A percentile compares a stretch with the other conserved stretches of the same genome.
phyloP scores from a whole-genome alignment of 1,140 invertebrate genomes.

The Adoxophyes honmai region DNA sequence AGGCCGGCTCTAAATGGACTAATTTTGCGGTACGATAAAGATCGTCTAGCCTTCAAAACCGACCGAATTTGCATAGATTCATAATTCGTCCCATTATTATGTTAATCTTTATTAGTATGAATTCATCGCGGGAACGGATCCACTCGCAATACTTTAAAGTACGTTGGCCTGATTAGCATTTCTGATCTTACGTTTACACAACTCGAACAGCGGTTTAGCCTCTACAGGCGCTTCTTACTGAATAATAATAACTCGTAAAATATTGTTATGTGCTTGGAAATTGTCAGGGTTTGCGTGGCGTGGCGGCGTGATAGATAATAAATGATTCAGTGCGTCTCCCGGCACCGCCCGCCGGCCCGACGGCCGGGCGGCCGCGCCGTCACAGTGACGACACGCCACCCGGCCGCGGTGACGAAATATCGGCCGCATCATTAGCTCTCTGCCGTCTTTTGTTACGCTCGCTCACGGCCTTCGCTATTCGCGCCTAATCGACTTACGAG shows the following conservation, averaged over 20 bases:
- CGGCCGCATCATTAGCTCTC: neutral
- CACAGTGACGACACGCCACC: conserved; percentile 4
- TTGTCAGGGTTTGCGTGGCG: neutral
- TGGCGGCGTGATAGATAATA: conserved; percentile 11
- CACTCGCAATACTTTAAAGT: neutral
- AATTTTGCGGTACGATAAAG: neutral
- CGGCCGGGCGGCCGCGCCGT: neutral
- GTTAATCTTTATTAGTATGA: neutral
- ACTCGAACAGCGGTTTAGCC: conserved; percentile 5
- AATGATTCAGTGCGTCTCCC: conserved; percentile 11
- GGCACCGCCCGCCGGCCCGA: neutral
- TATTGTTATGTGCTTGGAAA: conserved; percentile 3
- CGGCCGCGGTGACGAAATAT: conserved; percentile 8
- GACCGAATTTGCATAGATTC: neutral
- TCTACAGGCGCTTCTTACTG: neutral
- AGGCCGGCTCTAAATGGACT: neutral
- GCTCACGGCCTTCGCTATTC: neutral
- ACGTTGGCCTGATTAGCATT: neutral
- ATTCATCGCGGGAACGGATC: neutral
- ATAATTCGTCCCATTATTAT: neutral
- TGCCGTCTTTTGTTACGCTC: neutral
- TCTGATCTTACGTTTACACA: neutral
- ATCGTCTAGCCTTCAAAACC: neutral
- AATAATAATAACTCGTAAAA: conserved; percentile 9
- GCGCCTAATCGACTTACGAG: conserved; percentile 6